Percentiles rank a stretch among this genome's conserved stretches.
Evolutionary conservation across 64 coral and sea anemone genomes (phyloP).

Genomic region (Hydrozoanthus tunicans): DNA sequence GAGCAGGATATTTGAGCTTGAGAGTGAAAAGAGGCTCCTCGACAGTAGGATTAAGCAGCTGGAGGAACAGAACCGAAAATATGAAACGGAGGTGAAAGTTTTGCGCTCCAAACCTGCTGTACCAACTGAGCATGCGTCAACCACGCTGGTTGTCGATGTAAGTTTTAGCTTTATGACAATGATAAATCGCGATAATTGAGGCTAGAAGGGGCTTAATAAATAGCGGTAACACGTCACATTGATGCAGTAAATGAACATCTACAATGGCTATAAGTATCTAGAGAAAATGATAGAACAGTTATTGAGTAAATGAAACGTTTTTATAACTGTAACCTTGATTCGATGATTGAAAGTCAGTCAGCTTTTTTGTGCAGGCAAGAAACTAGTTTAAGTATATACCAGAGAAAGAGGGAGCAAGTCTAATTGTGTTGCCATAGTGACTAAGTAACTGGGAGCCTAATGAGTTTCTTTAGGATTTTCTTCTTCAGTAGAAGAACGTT

Average conservation of each 20-base stretch:
- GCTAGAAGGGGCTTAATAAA: not conserved
- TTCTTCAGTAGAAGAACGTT: too few species aligned
- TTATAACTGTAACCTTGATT: too few species aligned
- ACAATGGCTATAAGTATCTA: too few species aligned
- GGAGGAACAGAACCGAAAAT: slow-evolving; percentile 32
- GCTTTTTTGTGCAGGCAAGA: too few species aligned
- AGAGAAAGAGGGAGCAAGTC: too few species aligned
- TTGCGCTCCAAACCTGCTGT: slow-evolving; percentile 42
- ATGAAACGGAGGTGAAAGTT: not conserved
- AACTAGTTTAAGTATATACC: too few species aligned
- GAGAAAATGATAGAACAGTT: too few species aligned
- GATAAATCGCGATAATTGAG: not conserved
- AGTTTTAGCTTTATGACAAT: not conserved
- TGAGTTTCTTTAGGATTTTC: too few species aligned
- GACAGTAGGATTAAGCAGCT: slow-evolving; percentile 9
- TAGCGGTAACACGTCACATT: not conserved
- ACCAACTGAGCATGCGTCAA: slow-evolving; percentile 56
- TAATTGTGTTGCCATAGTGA: too few species aligned
- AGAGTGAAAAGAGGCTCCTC: slow-evolving; percentile 21
- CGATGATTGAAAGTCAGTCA: too few species aligned
- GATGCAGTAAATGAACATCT: not conserved
- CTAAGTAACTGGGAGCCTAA: too few species aligned
- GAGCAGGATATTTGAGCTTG: slow-evolving; percentile 15
- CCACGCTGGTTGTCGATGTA: slow-evolving; percentile 53
- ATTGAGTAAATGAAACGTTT: too few species aligned